phyloP scores from a whole-genome alignment of 2,113 vertebrate genomes.

The Saguinus imperator region DNA sequence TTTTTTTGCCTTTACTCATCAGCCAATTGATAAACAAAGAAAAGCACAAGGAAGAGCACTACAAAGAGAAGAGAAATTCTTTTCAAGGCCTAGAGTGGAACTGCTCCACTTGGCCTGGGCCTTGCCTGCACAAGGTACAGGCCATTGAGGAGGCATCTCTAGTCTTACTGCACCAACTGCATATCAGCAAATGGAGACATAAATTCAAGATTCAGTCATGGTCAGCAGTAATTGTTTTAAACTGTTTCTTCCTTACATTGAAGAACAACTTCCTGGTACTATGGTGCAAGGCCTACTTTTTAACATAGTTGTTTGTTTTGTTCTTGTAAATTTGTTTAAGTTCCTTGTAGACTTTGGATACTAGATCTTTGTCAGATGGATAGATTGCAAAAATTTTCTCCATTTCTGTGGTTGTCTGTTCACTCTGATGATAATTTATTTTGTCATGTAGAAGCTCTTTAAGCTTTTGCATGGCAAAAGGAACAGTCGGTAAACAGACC shows the following conservation, averaged over 20 bases:
- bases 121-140: neutral
- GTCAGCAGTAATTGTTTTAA: neutral
- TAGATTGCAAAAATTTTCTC: no score
- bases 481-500: no score
- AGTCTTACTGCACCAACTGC: neutral
- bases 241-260: neutral
- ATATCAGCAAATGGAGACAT: neutral
- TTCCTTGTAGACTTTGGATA: no score
- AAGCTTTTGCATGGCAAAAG: no score
- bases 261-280: neutral
- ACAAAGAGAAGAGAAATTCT: neutral
- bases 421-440: no score
- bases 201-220: neutral
- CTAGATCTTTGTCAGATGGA: no score
- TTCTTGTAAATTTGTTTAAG: no score
- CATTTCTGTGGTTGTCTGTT: no score
- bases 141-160: neutral
- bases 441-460: no score
- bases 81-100: neutral
- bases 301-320: no score
- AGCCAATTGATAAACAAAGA: neutral
- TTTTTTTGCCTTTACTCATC: no score
- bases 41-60: neutral
- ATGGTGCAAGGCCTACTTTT: neutral
- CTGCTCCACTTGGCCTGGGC: neutral